Conservation (phyloP, 2,888 invertebrate species). For the Protophormia terraenovae region DNA sequence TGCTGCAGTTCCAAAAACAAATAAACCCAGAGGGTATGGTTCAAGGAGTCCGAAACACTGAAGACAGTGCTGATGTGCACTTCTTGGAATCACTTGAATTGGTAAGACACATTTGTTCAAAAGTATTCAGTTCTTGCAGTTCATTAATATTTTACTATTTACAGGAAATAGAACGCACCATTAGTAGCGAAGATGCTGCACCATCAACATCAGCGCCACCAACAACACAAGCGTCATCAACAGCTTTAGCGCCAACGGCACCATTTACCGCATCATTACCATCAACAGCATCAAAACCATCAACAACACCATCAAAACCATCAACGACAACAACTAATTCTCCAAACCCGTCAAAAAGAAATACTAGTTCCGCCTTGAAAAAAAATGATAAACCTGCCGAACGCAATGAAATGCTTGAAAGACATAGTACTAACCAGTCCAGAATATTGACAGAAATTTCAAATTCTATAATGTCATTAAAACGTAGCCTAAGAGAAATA, state of each 20-base stretch:
- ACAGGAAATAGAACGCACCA: neutral
- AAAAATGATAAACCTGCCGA: neutral
- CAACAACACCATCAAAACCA: too few relatives aligned
- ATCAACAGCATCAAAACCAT: neutral
- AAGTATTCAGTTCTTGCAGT: neutral
- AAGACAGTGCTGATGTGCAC: neutral
- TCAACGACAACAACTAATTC: too few relatives aligned
- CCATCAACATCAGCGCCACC: neutral
- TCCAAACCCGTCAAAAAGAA: neutral
- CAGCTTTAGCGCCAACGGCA: neutral
- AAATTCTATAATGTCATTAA: neutral
- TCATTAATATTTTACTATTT: conserved; percentile 1
- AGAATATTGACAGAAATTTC: conserved; percentile 1
- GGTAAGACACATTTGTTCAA: neutral
- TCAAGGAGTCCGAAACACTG: neutral
- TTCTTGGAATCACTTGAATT: neutral
- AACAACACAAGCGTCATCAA: neutral
- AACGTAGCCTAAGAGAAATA: neutral
- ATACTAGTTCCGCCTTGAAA: neutral
- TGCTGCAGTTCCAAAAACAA: conserved; percentile 15
- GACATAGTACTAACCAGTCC: neutral
- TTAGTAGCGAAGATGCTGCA: neutral
- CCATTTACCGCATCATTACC: neutral
- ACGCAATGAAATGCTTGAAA: neutral
- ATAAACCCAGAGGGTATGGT: neutral